phyloP scores from a whole-genome alignment of 2,797 vertebrate genomes.

The Rhyacichthys aspro region DNA sequence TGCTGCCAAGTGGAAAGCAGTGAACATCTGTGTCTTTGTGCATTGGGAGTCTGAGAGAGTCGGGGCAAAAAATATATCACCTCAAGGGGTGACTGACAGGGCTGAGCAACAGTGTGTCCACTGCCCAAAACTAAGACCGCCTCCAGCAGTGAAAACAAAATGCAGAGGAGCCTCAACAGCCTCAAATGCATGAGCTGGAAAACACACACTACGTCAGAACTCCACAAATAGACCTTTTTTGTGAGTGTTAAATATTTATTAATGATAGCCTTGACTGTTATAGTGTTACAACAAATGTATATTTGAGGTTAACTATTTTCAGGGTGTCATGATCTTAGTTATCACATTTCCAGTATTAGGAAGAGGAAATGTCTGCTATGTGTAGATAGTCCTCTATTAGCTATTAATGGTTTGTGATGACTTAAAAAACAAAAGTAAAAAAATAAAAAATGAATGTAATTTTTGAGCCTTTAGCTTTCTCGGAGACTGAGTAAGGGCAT shows the following conservation, averaged over 20 bases:
- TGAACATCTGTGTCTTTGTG: slow-evolving; percentile 48
- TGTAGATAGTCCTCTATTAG: slow-evolving; percentile 73
- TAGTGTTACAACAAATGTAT: slow-evolving; percentile 60
- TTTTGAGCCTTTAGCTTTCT: slow-evolving; percentile 62
- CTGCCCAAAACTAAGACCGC: slow-evolving; percentile 33
- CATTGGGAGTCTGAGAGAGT: slow-evolving; percentile 34
- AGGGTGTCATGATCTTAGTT: slow-evolving; percentile 51
- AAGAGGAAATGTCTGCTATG: slow-evolving; percentile 71
- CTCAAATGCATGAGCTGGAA: slow-evolving; percentile 28
- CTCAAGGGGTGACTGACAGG: slow-evolving; percentile 50
- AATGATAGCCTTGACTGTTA: slow-evolving; percentile 75
- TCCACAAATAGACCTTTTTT: slow-evolving; percentile 44
- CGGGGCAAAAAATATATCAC: slow-evolving; percentile 40
- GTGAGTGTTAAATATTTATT: slow-evolving; percentile 56
- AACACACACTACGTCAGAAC: slow-evolving; percentile 23
- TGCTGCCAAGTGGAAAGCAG: slow-evolving; percentile 19
- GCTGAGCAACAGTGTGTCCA: slow-evolving; percentile 39
- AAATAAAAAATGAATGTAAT: slow-evolving; percentile 69
- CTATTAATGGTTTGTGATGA: slow-evolving; percentile 68
- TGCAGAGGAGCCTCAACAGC: slow-evolving; percentile 48
- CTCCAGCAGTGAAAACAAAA: slow-evolving; percentile 47
- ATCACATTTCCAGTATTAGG: slow-evolving; percentile 59
- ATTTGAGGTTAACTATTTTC: slow-evolving; percentile 35
- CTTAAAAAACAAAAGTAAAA: slow-evolving; percentile 64
- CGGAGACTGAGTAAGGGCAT: slow-evolving; percentile 22